phyloP scores from a whole-genome alignment of 2,113 vertebrate species.

The Caretta caretta region DNA sequence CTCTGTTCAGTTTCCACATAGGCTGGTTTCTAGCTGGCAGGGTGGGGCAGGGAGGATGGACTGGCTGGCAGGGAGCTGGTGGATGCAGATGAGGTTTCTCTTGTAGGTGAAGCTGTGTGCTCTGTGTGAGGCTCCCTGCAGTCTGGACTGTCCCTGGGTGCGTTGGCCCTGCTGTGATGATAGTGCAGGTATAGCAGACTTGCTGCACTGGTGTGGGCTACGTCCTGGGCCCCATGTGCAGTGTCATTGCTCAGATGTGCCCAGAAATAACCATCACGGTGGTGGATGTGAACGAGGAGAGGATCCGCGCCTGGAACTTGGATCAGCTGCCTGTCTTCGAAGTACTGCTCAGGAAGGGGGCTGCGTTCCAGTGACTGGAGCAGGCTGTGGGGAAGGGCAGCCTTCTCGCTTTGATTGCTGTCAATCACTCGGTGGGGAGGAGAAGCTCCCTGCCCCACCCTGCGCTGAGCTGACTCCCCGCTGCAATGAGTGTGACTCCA shows the following conservation, averaged over 20 bases:
- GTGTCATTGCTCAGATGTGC: conserved; percentile 26
- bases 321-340: conserved; percentile 29
- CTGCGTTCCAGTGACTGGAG: too few relatives aligned
- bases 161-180: not conserved
- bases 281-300: conserved; percentile 12
- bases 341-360: not conserved
- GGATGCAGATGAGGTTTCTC: not conserved
- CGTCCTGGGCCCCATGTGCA: conserved; percentile 6
- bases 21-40: too few relatives aligned
- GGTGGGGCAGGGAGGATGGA: not conserved
- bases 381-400: not conserved
- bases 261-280: not conserved
- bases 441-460: too few relatives aligned
- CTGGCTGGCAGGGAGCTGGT: not conserved
- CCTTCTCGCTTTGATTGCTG: not conserved
- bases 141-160: not conserved
- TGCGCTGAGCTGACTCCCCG: too few relatives aligned
- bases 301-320: conserved; percentile 25
- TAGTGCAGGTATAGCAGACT: not conserved
- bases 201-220: conserved; percentile 20
- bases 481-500: too few relatives aligned
- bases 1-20: too few relatives aligned
- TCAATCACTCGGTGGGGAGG: too few relatives aligned
- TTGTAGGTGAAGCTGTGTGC: too few relatives aligned
- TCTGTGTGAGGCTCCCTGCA: not conserved